Conservation (phyloP, 2,797 vertebrate species). For the Spea hammondii region DNA sequence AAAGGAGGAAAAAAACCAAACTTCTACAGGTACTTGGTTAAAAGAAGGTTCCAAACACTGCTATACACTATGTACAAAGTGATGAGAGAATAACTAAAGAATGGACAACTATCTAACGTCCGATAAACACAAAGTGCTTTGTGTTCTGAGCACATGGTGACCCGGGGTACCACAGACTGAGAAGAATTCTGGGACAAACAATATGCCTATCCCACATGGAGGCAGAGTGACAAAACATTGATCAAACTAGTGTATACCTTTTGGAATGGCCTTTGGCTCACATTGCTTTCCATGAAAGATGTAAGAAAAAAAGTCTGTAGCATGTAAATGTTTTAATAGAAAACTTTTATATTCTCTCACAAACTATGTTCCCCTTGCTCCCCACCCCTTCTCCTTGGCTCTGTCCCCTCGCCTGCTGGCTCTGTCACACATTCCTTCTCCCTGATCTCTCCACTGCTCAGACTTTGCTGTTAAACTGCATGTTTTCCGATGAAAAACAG, state of each 20-base stretch:
- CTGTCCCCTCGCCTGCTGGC: conserved; percentile 49
- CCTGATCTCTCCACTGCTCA: conserved; percentile 51
- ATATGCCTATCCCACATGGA: conserved; percentile 5
- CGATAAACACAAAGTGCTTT: not conserved
- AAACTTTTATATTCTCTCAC: conserved; percentile 51
- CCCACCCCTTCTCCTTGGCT: conserved; percentile 44
- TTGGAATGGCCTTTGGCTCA: conserved; percentile 51
- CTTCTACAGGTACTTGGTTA: not conserved
- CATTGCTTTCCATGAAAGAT: conserved; percentile 39
- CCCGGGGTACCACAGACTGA: not conserved
- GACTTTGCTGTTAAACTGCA: conserved; percentile 53
- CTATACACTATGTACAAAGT: not conserved
- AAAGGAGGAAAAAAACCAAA: no score
- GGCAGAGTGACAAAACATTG: conserved; percentile 41
- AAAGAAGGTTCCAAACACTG: not conserved
- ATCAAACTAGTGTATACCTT: conserved; percentile 28
- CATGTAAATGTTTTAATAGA: conserved; percentile 50
- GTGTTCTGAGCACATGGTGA: not conserved
- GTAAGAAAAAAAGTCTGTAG: conserved; percentile 37
- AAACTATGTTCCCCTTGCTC: conserved; percentile 43
- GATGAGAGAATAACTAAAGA: not conserved
- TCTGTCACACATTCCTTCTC: conserved; percentile 52
- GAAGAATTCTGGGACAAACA: not conserved
- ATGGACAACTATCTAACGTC: not conserved
- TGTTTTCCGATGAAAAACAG: conserved; percentile 53